Percentiles rank a stretch among this genome's conserved stretches.
These are phyloP conservation scores for Perca flavescens DNA, from an alignment of 2,113 vertebrate genomes.

Conservation along the genomic window DNA sequence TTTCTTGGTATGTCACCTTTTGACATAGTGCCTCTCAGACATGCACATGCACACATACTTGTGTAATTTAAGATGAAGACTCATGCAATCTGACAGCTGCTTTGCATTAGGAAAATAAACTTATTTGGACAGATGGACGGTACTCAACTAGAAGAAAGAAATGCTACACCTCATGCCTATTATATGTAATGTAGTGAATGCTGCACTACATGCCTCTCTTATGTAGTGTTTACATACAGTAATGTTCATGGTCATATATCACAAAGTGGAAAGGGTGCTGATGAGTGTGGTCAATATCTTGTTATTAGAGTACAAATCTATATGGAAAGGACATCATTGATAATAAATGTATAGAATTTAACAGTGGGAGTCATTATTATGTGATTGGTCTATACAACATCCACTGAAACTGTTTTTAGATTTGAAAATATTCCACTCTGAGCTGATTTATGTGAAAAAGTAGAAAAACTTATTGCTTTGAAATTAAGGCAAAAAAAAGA, in stretches of 20 bases:
- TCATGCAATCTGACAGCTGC: neutral
- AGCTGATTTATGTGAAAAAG: neutral
- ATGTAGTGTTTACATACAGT: neutral
- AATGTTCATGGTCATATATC: constrained; percentile 5
- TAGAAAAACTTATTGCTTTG: neutral
- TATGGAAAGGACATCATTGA: neutral
- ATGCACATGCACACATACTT: constrained; percentile 6
- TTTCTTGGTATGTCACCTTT: constrained; percentile 89
- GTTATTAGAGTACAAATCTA: neutral
- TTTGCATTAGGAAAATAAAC: constrained; percentile 17
- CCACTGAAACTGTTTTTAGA: neutral
- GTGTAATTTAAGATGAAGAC: constrained; percentile 10
- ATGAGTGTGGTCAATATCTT: too few species aligned
- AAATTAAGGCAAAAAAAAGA: neutral
- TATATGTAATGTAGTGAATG: neutral
- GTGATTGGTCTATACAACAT: neutral
- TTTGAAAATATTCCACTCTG: neutral
- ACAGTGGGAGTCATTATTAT: neutral
- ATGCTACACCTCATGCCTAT: constrained; percentile 1
- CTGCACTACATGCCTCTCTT: neutral
- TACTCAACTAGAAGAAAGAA: neutral
- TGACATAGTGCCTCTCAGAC: neutral
- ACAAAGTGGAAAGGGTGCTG: neutral
- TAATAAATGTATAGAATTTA: neutral
- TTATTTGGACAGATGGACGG: neutral